Base-by-base conservation (phyloP, 2,888 invertebrate species). In the Therioaphis trifolii region DNA sequence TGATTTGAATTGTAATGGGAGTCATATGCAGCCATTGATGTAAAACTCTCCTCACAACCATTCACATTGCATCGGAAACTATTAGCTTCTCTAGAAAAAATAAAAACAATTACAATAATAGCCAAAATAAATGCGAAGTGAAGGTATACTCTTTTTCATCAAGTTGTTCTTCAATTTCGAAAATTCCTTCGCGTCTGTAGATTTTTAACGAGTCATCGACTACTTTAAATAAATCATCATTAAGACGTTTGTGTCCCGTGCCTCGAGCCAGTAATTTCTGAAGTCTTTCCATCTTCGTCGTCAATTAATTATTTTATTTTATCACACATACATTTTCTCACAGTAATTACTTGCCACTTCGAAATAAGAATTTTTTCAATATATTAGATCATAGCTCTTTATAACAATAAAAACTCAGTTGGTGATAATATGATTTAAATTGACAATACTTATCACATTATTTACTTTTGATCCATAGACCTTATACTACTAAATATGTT, bases 1-100 rank as follows among this genome's bases (percentile, higher is more conserved):
- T 82, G 82, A 66, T 63, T 82, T 24, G 82, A 74, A 74, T 82
- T 82, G n/a, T 82, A 82, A 66, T 82, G 82, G n/a, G 9, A 72
- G 27, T 72, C 66, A 12, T 82, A 82, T 18, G 49, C 72, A 15
- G 61, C n/a, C 63, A 74, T 49, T 40, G 82, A 74, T 21, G 82
- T 74, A 24, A 82, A 82, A 74, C 4, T 27, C 11, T 7, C 2
- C 7, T 0, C n/a, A 49, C 82, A 82, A 49, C 82, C 82, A n/a
- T 74, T 40, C 24, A 82, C 82, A 52, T 52, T 49, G 35, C 82
- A 82, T 40, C 2, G 18, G 14, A 82, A 52, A n/a, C 7, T 1
- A 24, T 52, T 40, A 29, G 40, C 27, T 40, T 12, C 4, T 35
- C 82, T 82, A 52, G 4, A 49, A 52, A 35, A 66, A 35, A 21